Evolutionary conservation across 2,888 invertebrate genomes (phyloP), one percentile per base, ranked within the genome.

Genomic region (Tineola bisselliella): DNA sequence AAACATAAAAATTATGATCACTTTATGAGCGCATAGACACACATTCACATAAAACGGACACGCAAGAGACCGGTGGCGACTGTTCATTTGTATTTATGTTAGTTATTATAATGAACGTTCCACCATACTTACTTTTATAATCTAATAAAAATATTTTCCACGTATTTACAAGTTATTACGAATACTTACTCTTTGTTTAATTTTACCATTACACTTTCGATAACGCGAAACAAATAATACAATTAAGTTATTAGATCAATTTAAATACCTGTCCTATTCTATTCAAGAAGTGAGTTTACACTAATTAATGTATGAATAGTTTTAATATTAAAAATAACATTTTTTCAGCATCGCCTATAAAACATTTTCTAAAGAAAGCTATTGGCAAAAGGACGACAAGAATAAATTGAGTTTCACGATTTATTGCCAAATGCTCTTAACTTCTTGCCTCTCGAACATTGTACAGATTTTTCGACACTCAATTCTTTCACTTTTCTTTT

Each of bases 361-460:
- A 13, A 44, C 8, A 12, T 4, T n/a, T 25, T 25, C 25, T 6
- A 6, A 25, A 25, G 25, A 25, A 6, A 18, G 13, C 12, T 58
- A 8, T 59, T 72, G 71, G 72, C 73, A 71, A 77, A 77, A 73
- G 70, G 73, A 71, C 75, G 79, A 77, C 78, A 77, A 75, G 75
- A 77, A 80, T 82, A 81, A 81, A 84, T 83, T 81, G 80, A 77
- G 70, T 73, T 71, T 69, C 69, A 73, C 70, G 81, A 86, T 86
- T 86, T 84, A 86, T 86, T 75, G 74, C 79, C 79, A 71, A 84
- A 83, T 79, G 83, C 84, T 84, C 77, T 84, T 81, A 84, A 79
- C 80, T 60, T 60, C 48, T 48, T 48, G 48, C 48, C 15, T 48
- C 17, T 48, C 48, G 17, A 15, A 15, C 38, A 38, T 48, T 17